Evolutionary conservation across 1,140 invertebrate species (phyloP), one percentile per base, ranked within the genome.

Genomic region (Ceratina calcarata): DNA sequence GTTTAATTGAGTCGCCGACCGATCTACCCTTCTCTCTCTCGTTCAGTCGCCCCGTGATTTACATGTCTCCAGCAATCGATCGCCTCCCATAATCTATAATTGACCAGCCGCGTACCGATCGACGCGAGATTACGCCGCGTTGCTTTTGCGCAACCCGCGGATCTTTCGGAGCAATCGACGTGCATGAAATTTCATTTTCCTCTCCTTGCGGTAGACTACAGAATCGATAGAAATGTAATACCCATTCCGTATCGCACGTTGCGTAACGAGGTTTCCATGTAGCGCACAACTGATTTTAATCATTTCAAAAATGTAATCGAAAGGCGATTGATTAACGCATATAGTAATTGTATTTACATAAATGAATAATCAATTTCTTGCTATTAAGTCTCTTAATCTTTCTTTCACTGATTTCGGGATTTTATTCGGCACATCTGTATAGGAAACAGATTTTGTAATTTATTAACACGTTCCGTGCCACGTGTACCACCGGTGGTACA

Each of bases 1-100:
- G 78, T 82, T 86, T 86, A 86, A 86, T 86, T 86, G 80, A 86
- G 67, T 73, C 72, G 83, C 65, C 80, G 75, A 57, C 37, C 37
- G 37, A 45, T 45, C 37, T 45, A 0, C 8, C 37, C 8, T 10
- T 45, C 37, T 45, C 37, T 45, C 37, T 3, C 37, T 0, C 6
- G 37, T 10, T 32, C 55, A 61, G 49, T 45, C 53, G 69, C 27
- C 32, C 71, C 20, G 68, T 76, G 85, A 86, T 86, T 85, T 78
- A 85, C 75, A 74, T 85, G 71, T 79, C 75, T 79, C 75, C 58
- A 53, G 45, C 67, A 53, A 81, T 49, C 83, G 80, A 85, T 82
- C 77, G 51, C 49, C 79, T 70, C 82, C 37, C 73, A 81, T 84
- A 85, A 85, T 82, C 80, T 74, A 75, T 85, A 85, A 86, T 86